Conservation (phyloP, 2,113 vertebrate species). For the Spea multiplicata region DNA sequence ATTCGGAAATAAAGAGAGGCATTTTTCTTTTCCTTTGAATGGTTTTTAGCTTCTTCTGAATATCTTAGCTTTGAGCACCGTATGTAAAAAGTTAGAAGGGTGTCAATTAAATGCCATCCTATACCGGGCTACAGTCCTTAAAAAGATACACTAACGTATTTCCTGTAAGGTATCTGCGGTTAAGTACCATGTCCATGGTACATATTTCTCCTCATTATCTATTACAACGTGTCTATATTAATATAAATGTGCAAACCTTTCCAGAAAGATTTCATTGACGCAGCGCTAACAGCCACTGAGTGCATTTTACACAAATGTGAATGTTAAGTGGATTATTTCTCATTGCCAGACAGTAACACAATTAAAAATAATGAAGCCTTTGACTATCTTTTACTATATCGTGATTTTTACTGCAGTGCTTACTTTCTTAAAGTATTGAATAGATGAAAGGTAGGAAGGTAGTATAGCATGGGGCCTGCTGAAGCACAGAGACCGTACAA, state of each 20-base stretch:
- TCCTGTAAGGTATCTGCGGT: slow-evolving; percentile 3
- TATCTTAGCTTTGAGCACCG: neutral
- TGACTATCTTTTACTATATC: too few species aligned
- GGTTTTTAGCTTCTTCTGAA: neutral
- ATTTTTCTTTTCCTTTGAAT: neutral
- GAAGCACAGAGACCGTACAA: too few species aligned
- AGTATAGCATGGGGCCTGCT: too few species aligned
- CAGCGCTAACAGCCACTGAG: neutral
- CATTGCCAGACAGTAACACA: too few species aligned
- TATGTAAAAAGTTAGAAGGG: slow-evolving; percentile 11
- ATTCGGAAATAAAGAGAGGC: neutral
- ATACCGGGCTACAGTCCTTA: neutral
- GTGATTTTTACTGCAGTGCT: too few species aligned
- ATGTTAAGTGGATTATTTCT: too few species aligned
- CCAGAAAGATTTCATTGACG: neutral
- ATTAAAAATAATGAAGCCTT: too few species aligned
- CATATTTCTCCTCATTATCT: neutral
- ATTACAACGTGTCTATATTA: neutral
- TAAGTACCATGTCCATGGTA: slow-evolving; percentile 8
- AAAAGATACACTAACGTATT: neutral
- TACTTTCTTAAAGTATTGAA: too few species aligned
- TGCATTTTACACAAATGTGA: neutral
- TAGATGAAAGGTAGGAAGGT: too few species aligned
- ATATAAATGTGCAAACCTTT: slow-evolving; percentile 6
- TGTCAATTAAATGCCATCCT: slow-evolving; percentile 33